These are phyloP conservation scores for Dryobota labecula DNA, from an alignment of 2,888 invertebrate species.

Conservation along the genomic window DNA sequence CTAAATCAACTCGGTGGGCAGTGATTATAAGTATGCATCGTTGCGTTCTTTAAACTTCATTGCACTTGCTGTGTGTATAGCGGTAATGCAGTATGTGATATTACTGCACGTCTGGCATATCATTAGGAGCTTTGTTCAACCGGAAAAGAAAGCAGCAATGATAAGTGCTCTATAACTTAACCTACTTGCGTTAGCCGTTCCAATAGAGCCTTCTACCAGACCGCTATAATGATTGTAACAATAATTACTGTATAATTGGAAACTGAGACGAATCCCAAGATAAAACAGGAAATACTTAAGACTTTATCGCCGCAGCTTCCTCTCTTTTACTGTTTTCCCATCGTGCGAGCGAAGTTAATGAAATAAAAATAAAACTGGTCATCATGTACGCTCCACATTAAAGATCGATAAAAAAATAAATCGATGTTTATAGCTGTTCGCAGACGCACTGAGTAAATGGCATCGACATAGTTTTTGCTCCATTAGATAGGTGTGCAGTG, in stretches of 20 bases:
- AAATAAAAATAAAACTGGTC: constrained; percentile 42
- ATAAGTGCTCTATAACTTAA: constrained; percentile 14
- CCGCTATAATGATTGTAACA: constrained; percentile 28
- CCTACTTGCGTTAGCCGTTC: constrained; percentile 12
- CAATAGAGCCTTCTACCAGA: constrained; percentile 8
- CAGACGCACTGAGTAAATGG: constrained; percentile 44
- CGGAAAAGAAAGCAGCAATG: constrained; percentile 38
- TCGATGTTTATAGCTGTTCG: constrained; percentile 39
- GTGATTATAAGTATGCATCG: constrained; percentile 37
- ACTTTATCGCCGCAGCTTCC: constrained; percentile 52
- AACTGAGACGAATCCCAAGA: constrained; percentile 32
- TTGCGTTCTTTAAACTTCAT: constrained; percentile 29
- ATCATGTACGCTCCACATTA: constrained; percentile 29
- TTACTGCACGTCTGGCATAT: constrained; percentile 20
- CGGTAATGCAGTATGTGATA: constrained; percentile 11
- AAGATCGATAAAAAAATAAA: constrained; percentile 37
- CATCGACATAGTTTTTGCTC: constrained; percentile 55
- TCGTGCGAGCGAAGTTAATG: constrained; percentile 35
- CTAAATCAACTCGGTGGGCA: constrained; percentile 26
- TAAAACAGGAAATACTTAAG: constrained; percentile 52
- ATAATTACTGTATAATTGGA: constrained; percentile 48
- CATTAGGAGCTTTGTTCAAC: constrained; percentile 38
- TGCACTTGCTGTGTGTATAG: constrained; percentile 12
- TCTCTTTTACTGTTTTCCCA: constrained; percentile 29
- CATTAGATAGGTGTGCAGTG: constrained; percentile 63